Evolutionary conservation across 2,113 vertebrate species (phyloP).

Genomic region (Cyprinodon variegatus): DNA sequence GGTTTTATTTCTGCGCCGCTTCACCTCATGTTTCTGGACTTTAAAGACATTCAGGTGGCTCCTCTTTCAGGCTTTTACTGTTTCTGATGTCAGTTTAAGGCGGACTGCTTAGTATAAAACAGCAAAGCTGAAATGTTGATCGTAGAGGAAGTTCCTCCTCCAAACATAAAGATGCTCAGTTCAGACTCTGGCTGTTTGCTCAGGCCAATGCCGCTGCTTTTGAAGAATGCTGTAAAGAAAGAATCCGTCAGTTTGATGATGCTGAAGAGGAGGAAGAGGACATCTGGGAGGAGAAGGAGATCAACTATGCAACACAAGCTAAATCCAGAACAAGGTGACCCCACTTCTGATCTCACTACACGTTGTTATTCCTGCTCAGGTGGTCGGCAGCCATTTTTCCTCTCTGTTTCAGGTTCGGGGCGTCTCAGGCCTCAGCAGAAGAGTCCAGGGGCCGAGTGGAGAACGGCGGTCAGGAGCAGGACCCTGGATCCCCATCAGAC

Average conservation of each 20-base stretch:
- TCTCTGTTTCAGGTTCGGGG: slow-evolving; percentile 84
- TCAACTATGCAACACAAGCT: slow-evolving; percentile 86
- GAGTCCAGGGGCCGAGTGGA: slow-evolving; percentile 82
- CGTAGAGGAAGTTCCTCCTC: neutral
- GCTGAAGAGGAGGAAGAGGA: slow-evolving; percentile 94
- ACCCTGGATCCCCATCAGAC: slow-evolving; percentile 74
- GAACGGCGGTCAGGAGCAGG: slow-evolving; percentile 78
- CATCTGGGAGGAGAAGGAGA: slow-evolving; percentile 95
- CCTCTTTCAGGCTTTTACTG: no score
- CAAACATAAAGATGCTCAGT: no score
- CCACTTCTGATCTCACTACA: neutral
- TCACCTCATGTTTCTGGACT: no score
- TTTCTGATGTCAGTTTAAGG: no score
- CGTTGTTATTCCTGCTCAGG: neutral
- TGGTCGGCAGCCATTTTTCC: neutral
- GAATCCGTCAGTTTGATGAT: slow-evolving; percentile 93
- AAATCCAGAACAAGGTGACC: slow-evolving; percentile 89
- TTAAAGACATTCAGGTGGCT: no score
- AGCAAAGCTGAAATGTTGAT: no score
- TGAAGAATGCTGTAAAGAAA: slow-evolving; percentile 93
- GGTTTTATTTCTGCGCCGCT: no score
- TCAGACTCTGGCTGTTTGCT: neutral
- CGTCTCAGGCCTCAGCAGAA: slow-evolving; percentile 81
- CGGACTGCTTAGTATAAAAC: no score
- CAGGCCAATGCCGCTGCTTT: slow-evolving; percentile 92